Evolutionary conservation across 2,888 invertebrate genomes (phyloP).

Genomic region (Phyto melanocephala): DNA sequence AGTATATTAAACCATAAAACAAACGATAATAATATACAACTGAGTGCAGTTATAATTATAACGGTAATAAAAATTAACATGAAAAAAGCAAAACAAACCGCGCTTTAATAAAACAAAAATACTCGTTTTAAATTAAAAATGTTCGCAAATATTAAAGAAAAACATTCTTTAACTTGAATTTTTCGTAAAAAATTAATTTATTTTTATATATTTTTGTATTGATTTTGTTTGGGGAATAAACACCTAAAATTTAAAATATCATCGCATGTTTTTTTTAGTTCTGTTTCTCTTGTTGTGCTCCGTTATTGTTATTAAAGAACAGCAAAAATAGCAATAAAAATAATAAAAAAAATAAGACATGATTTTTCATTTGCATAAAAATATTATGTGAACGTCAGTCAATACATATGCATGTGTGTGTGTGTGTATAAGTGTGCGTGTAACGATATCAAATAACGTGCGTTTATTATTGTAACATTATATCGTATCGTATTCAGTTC

Average conservation of each 20-base stretch:
- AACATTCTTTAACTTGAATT: not conserved
- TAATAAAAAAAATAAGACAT: constrained; percentile 12
- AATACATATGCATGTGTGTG: not conserved
- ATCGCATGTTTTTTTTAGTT: not conserved
- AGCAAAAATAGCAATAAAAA: not conserved
- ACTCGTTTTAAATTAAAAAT: not conserved
- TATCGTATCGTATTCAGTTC: not conserved
- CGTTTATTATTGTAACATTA: constrained; percentile 35
- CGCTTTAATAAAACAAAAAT: not conserved
- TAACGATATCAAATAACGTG: constrained; percentile 22
- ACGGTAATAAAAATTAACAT: not conserved
- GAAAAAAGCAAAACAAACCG: too few species aligned
- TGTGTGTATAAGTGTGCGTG: not conserved
- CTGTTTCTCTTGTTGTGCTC: not conserved
- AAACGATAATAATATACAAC: not conserved
- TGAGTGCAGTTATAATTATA: not conserved
- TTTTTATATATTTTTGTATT: constrained; percentile 27
- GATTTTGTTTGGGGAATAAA: constrained; percentile 36
- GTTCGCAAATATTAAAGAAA: not conserved
- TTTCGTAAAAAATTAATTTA: not conserved
- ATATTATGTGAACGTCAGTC: too few species aligned
- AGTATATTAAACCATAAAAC: not conserved
- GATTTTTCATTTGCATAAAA: constrained; percentile 7
- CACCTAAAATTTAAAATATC: not conserved
- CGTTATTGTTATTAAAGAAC: constrained; percentile 6